Base-by-base conservation (phyloP, 2,888 invertebrate genomes). In the Metalampra italica region DNA sequence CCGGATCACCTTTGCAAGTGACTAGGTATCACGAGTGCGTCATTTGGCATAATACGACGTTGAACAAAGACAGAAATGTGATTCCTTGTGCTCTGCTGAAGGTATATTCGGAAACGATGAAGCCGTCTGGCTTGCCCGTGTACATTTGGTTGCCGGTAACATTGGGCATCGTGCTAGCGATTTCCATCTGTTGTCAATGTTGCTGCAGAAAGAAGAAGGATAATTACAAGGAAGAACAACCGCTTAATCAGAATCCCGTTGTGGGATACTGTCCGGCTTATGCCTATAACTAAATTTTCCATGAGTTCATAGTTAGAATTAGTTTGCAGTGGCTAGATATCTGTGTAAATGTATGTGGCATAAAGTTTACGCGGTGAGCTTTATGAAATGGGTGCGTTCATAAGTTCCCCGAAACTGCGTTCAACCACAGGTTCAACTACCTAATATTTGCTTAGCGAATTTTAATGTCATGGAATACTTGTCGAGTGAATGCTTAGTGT, bases 71-170 rank as follows among this genome's bases (percentile, higher is more conserved):
- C 45, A 76, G 66, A 36, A 76, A 75, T 39, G 59, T 62, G 3
- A 68, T 88, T 29, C 79, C 86, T 1, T 88, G 88, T 51, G 70
- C 75, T 3, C 61, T 88, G 55, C 62, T 88, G 54, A 74, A 78
- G 57, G 67, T 78, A 51, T 88, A 88, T 40, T 75, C 87, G 9
- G 72, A 75, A 7, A 85, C 85, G 1, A 75, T 88, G 71, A 75
- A 73, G 45, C 75, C 77, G 9, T 60, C 74, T 0, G 80, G 83
- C 0, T 62, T 84, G 3, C 86, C 86, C 0, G 77, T 82, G 11
- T 85, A 86, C 51, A 71, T 87, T 47, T 87, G 85, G 86, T 56
- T 88, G 50, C 85, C 88, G 9, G 59, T 75, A 9, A 57, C 83
- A 32, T 34, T 87, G 37, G 75, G 66, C 0, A 54, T 68, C 0